Percentiles rank a stretch among this genome's conserved stretches.
Conservation (phyloP, 2,797 vertebrate genomes). For the Falco berigora region DNA sequence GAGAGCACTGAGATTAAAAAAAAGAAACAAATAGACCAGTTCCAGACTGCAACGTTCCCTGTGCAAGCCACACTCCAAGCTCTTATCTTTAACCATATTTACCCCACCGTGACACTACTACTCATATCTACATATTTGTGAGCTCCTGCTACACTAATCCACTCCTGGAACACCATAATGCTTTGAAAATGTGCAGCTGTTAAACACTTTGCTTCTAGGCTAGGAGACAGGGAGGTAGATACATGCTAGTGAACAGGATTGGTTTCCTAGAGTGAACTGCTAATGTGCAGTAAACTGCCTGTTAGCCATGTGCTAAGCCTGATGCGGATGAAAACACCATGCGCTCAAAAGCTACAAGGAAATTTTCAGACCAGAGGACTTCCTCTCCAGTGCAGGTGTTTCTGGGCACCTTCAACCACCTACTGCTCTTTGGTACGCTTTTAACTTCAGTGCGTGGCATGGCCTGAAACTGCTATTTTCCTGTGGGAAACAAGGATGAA, state of each 20-base stretch:
- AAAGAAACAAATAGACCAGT: neutral
- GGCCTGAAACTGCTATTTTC: neutral
- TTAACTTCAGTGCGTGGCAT: neutral
- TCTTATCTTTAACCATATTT: neutral
- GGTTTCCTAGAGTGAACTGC: neutral
- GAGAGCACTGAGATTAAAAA: neutral
- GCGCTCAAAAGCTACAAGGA: neutral
- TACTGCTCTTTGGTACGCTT: neutral
- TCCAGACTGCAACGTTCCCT: neutral
- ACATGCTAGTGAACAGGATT: neutral
- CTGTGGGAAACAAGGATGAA: neutral
- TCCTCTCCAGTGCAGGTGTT: neutral
- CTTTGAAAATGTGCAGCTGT: neutral
- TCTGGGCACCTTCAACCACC: neutral
- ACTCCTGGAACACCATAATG: neutral
- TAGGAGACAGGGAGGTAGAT: neutral
- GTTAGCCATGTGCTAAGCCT: neutral
- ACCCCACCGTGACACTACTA: neutral
- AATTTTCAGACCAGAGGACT: neutral
- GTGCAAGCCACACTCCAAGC: neutral
- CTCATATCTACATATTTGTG: neutral
- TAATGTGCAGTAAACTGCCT: neutral
- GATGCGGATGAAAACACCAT: neutral
- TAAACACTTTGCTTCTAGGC: neutral
- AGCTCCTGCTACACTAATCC: neutral